These are phyloP conservation scores for Dastarcus helophoroides DNA, from an alignment of 2,888 invertebrate species.

Conservation along the genomic window DNA sequence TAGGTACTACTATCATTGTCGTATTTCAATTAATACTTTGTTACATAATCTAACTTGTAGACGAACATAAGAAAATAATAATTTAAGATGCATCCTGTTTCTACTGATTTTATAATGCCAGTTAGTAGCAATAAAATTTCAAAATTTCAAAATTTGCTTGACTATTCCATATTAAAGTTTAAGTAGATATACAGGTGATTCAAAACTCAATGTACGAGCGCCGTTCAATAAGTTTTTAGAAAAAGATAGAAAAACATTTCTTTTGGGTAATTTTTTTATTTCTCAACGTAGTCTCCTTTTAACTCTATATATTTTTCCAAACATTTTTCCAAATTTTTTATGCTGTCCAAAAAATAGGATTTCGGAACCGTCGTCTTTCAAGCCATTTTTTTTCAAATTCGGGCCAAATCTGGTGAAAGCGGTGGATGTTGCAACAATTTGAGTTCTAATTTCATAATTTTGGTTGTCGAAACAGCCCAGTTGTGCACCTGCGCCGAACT, in stretches of 20 bases:
- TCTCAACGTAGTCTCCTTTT: constrained; percentile 1
- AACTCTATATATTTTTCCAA: background rate
- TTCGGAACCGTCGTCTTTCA: background rate
- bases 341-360: background rate
- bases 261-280: background rate
- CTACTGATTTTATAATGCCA: no score
- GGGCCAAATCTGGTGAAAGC: background rate
- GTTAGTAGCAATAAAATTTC: no score
- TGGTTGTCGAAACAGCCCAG: background rate
- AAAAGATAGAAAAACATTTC: background rate
- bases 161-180: no score
- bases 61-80: no score
- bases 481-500: no score
- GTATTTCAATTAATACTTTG: no score
- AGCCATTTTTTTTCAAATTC: background rate
- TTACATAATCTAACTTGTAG: no score
- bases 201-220: background rate
- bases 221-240: background rate
- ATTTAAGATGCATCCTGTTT: no score
- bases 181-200: no score
- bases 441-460: background rate
- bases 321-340: background rate
- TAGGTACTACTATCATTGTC: no score
- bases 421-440: background rate
- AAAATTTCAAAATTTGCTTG: no score